Percentiles rank a stretch among this genome's conserved stretches.
Evolutionary conservation across 2,797 vertebrate genomes (phyloP).

Genomic region (Orestias chungarensis): DNA sequence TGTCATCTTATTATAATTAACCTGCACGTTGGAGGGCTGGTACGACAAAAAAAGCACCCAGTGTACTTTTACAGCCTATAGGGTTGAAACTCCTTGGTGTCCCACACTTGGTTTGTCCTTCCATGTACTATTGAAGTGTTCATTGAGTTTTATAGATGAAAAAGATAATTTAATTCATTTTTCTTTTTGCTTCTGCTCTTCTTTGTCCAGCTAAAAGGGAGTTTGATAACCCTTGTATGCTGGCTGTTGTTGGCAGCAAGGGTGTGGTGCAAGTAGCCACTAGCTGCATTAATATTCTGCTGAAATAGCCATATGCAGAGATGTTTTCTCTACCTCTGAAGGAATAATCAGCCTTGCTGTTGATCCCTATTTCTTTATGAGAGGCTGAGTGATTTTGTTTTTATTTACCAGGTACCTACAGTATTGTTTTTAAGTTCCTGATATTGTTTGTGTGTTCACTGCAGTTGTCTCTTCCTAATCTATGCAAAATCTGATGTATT

Average conservation of each 20-base stretch:
- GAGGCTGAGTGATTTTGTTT: conserved; percentile 86
- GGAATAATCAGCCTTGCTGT: conserved; percentile 84
- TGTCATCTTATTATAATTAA: conserved; percentile 89
- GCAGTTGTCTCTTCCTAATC: conserved; percentile 45
- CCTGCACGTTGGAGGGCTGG: conserved; percentile 69
- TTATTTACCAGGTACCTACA: conserved; percentile 74
- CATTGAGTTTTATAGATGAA: conserved; percentile 8
- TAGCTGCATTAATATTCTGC: conserved; percentile 87
- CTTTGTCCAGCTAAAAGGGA: conserved; percentile 31
- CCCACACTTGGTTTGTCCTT: conserved; percentile 55
- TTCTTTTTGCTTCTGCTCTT: not conserved
- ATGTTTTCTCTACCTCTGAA: conserved; percentile 83
- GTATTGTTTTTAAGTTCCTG: conserved; percentile 47
- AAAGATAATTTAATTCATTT: not conserved
- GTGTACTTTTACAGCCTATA: conserved; percentile 20
- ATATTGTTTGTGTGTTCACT: conserved; percentile 35
- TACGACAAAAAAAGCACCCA: conserved; percentile 42
- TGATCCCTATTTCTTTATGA: conserved; percentile 62
- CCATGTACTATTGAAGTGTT: conserved; percentile 24
- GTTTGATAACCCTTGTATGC: conserved; percentile 33
- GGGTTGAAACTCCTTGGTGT: conserved; percentile 10
- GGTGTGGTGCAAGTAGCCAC: conserved; percentile 64
- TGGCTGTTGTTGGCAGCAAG: conserved; percentile 51
- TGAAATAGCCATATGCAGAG: conserved; percentile 83
- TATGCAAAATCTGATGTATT: conserved; percentile 22